Base-by-base conservation (phyloP, 2,797 vertebrate species). In the Apogon talboti region DNA sequence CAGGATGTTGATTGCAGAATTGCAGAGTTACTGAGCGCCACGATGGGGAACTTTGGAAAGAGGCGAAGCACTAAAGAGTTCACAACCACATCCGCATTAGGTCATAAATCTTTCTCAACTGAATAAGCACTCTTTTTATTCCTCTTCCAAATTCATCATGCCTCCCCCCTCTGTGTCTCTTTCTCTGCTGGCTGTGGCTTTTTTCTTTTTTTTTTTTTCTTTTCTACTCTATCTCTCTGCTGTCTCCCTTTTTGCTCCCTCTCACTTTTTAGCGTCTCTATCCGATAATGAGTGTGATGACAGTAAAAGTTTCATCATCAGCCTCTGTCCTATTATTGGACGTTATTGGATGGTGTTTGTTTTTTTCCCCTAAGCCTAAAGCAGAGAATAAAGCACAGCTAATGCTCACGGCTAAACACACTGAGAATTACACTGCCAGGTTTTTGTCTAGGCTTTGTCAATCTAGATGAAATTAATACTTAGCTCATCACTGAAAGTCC, bases 51-150 rank as follows among this genome's bases (percentile, higher is more conserved):
- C 74, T 64, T 81, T 50, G 19, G 21, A 56, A 70, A 73, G 80
- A 83, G 74, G 80, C 71, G 76, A 59, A 72, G 69, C 74, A 86
- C 89, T 88, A 87, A 90, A 90, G 69, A 83, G 73, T 78, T 78
- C 74, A 74, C 86, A 79, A 55, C 73, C 74, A 69, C 78, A 75
- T 86, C 90, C 79, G 66, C 76, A 84, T 87, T 66, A 72, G 81
- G 81, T 85, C 90, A 83, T 91, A 92, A 91, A 92, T 87, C 86
- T 91, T 84, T 79, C 84, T 86, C 81, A 87, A 91, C 84, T 87
- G 79, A 88, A 84, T 87, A 74, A 79, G 79, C 72, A 83, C 77
- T 79, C 71, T 74, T 82, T 88, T 81, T 86, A 85, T 89, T 89
- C 79, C 69, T 65, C 65, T 64, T 91, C 76, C 69, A 72, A 79